Evolutionary conservation across 2,888 invertebrate species (phyloP), one percentile per base, ranked within the genome.

Genomic region (Spilarctia lutea): DNA sequence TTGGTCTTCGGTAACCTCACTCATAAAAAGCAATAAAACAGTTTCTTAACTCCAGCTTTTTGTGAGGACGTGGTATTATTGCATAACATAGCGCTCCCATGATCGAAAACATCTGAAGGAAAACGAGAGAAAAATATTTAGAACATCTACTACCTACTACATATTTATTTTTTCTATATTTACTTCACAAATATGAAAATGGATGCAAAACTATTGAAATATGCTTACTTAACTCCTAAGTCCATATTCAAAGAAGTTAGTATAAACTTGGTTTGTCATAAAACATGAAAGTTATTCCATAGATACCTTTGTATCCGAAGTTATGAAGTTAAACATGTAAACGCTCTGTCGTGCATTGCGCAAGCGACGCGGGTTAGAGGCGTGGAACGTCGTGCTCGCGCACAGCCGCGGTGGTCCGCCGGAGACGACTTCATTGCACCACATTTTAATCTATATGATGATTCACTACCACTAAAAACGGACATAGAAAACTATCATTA

Each of bases 381-480:
- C 91, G 90, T 90, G 90, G 86, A 89, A 39, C 84, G 77, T 90
- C 90, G 88, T 90, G 89, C 85, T 77, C 79, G 33, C 71, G 80
- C 79, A 74, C 83, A 75, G 79, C 76, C 85, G 79, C 80, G 90
- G 90, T 90, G 90, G 90, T 90, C 90, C 80, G 48, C 52, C 78
- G 73, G 71, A 82, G 83, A 86, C 83, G 83, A 82, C 85, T 84
- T 81, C 86, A 82, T 85, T 82, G 80, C 82, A 78, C 79, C 81
- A 80, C 78, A 82, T 85, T 82, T 85, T 85, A 80, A 83, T 80
- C 81, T 81, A 75, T 72, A 78, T 84, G 81, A 80, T 84, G 83
- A 84, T 83, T 84, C 83, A 84, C 78, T 79, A 75, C 78, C 81
- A 80, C 77, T 82, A 83, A 86, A 84, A 84, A 81, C 77, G 68